Conservation (phyloP, 1,140 invertebrate species). For the Caerostris darwini region DNA sequence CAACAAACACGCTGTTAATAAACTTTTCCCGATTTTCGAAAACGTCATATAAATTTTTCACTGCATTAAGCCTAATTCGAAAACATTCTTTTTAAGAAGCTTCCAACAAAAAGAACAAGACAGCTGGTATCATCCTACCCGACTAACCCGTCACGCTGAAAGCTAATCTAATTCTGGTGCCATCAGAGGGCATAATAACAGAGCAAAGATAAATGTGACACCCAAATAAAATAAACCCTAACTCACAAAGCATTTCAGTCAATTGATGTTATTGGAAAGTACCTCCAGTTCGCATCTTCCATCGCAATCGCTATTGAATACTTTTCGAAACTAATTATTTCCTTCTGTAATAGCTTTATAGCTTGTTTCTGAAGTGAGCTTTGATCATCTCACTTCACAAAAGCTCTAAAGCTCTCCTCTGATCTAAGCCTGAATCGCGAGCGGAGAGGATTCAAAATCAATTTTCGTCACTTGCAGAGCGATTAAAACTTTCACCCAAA, state of each 20-base stretch:
- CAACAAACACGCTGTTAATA: too few species aligned
- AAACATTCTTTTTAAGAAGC: background rate
- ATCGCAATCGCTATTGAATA: background rate
- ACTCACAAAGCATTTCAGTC: background rate
- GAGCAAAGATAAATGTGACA: background rate
- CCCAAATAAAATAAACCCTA: background rate
- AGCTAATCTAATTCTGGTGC: background rate
- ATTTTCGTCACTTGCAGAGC: background rate
- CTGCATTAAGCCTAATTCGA: too few species aligned
- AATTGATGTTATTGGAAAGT: slow-evolving; percentile 19
- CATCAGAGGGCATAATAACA: background rate
- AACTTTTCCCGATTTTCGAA: too few species aligned
- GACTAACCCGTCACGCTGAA: background rate
- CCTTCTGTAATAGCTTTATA: background rate
- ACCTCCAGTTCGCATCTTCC: background rate
- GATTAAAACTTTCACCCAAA: background rate
- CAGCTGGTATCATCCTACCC: background rate
- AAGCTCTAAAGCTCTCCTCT: background rate
- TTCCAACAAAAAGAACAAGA: background rate
- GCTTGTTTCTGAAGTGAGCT: background rate
- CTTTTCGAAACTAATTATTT: slow-evolving; percentile 35
- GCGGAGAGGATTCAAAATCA: background rate
- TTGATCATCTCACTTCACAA: background rate
- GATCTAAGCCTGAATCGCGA: background rate
- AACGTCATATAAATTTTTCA: too few species aligned